A percentile compares a stretch with the other conserved stretches of the same genome.
These are phyloP conservation scores for Channa maculata DNA, from an alignment of 2,113 vertebrate species.

Conservation along the genomic window DNA sequence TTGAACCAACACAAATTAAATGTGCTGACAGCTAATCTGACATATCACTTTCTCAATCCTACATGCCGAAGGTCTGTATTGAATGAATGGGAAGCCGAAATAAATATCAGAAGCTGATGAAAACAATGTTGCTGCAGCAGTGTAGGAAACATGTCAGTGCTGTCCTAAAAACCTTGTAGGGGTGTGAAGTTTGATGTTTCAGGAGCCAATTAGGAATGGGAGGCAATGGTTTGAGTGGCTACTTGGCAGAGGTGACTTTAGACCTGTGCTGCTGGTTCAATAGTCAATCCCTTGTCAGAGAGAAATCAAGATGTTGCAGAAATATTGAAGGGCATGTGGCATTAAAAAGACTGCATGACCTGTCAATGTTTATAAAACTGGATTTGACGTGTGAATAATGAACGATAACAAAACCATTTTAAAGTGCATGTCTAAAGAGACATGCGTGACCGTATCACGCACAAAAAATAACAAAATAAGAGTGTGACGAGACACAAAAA, in stretches of 20 bases:
- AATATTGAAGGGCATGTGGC: constrained; percentile 34
- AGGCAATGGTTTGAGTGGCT: constrained; percentile 55
- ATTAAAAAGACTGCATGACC: constrained; percentile 33
- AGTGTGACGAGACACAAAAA: constrained; percentile 5
- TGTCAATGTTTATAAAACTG: constrained; percentile 37
- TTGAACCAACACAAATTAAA: constrained; percentile 45
- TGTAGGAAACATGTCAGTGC: constrained; percentile 22
- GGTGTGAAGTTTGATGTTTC: constrained; percentile 66
- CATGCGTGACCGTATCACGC: constrained; percentile 1
- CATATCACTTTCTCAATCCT: constrained; percentile 13
- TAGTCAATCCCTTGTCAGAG: constrained; percentile 54
- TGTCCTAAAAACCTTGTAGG: constrained; percentile 43
- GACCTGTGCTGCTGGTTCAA: constrained; percentile 45
- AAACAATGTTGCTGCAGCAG: constrained; percentile 12
- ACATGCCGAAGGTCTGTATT: constrained; percentile 1
- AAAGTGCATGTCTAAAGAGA: constrained; percentile 39
- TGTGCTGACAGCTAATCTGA: background rate
- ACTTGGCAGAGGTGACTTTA: constrained; percentile 62
- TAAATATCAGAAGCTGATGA: constrained; percentile 2
- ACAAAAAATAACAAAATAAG: background rate
- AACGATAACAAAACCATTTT: constrained; percentile 11
- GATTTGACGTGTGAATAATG: constrained; percentile 13
- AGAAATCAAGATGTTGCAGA: constrained; percentile 43
- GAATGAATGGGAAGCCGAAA: constrained; percentile 7
- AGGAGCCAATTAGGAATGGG: constrained; percentile 77